Base-by-base conservation (phyloP, 53 echinoderm and acorn worm species). In the Actinopyga echinites region DNA sequence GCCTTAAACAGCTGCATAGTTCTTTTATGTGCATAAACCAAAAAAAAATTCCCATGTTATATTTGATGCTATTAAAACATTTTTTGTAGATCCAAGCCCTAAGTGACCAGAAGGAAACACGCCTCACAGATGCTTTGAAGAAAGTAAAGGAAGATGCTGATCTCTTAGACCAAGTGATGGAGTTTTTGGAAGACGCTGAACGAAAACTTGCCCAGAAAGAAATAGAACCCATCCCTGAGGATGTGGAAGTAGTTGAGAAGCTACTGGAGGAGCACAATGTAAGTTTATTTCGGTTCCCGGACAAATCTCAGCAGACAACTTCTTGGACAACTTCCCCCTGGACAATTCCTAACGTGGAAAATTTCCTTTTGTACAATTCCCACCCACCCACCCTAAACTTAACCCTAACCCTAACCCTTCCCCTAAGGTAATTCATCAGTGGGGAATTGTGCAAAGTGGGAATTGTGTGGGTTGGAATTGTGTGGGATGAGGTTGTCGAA, bases 191-290 rank as follows among this genome's bases (percentile, higher is more conserved):
- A 64, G 86, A 90, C 26, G 87, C 96, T 17, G 96, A 96, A 69
- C 87, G 89, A 29, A 93, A 82, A 25, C 69, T 96, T 22, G 93
- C 93, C 73, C 79, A 89, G 20, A 55, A 87, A 34, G 96, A 96
- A 26, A 67, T 93, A 0, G 89, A 78, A 57, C 89, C 90, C n/a
- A 79, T 87, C 17, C 87, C 95, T 11, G 93, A 96, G 42, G 96
- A 96, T 56, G 89, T 91, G 9, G 91, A 91, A 9, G 69, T 84
- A 56, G 91, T 96, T 75, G 91, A 96, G 75, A 82, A 84, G 53
- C 88, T 96, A 11, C 79, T 96, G 35, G 86, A 86, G 8, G 91
- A 97, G 86, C 97, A 97, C 81, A 94, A 97, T 90, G 97, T 96
- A 60, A 77, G 88, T 56, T 34, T 17, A 25, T 3, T 24, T 65